Conservation (phyloP, 1,140 invertebrate genomes). For the Cotesia chilonis region DNA sequence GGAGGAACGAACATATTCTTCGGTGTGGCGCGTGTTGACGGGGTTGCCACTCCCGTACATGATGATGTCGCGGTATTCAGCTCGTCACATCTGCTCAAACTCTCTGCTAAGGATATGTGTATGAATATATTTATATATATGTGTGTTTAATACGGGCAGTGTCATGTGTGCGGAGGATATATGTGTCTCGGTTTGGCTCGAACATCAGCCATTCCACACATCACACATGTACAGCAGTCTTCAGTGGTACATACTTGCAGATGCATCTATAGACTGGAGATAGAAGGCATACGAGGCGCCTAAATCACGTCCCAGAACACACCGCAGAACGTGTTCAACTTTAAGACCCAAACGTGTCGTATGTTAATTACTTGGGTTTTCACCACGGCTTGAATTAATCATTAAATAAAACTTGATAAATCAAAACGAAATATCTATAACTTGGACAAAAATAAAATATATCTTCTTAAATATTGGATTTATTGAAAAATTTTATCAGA, state of each 20-base stretch:
- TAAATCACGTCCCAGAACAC: slow-evolving; percentile 27
- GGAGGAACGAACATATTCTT: slow-evolving; percentile 33
- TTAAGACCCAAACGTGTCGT: slow-evolving; percentile 38
- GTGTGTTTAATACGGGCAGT: neutral
- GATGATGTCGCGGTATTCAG: slow-evolving; percentile 41
- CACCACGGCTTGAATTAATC: slow-evolving; percentile 27
- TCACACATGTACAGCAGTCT: too few relatives aligned
- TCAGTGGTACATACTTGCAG: too few relatives aligned
- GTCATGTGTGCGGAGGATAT: neutral
- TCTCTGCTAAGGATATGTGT: neutral
- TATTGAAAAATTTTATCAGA: too few relatives aligned
- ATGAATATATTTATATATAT: too few relatives aligned
- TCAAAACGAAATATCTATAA: neutral
- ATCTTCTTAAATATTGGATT: too few relatives aligned
- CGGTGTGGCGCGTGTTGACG: slow-evolving; percentile 38
- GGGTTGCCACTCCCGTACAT: slow-evolving; percentile 41
- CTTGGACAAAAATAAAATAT: neutral
- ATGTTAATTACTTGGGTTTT: slow-evolving; percentile 42
- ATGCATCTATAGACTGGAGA: too few relatives aligned
- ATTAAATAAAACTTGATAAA: neutral
- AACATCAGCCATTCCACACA: neutral
- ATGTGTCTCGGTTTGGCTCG: slow-evolving; percentile 15
- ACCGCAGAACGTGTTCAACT: slow-evolving; percentile 36
- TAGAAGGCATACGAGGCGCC: slow-evolving; percentile 21
- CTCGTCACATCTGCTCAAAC: slow-evolving; percentile 36